A percentile compares a stretch with the other conserved stretches of the same genome.
Evolutionary conservation across 2,113 vertebrate species (phyloP).

Genomic region (Megaleporinus macrocephalus): DNA sequence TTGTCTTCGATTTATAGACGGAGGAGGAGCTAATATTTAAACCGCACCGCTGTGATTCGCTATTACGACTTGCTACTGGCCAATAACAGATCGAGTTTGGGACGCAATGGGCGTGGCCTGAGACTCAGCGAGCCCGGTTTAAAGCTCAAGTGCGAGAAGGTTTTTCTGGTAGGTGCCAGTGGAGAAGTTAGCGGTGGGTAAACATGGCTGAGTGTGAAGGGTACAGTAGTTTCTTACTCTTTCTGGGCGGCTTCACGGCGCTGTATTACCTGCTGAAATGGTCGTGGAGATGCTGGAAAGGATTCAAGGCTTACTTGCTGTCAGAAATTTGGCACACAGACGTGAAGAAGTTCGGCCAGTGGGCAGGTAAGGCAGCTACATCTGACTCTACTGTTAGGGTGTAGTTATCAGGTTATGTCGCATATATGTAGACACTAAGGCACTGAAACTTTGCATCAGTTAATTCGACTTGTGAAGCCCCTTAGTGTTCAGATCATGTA

Average conservation of each 20-base stretch:
- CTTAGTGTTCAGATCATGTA: too few species aligned
- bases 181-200: fast-evolving
- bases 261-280: constrained; percentile 62
- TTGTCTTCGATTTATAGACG: not conserved
- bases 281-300: constrained; percentile 68
- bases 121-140: not conserved
- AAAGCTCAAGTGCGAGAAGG: not conserved
- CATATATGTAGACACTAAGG: too few species aligned
- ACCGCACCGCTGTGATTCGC: not conserved
- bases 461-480: too few species aligned
- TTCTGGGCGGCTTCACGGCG: constrained; percentile 61
- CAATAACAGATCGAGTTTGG: not conserved
- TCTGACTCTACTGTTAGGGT: not conserved
- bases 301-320: constrained; percentile 66
- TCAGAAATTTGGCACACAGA: constrained; percentile 70
- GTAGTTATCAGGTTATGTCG: not conserved
- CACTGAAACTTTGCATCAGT: too few species aligned
- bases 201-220: constrained; percentile 45
- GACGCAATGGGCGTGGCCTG: not conserved
- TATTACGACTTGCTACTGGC: not conserved
- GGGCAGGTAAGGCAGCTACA: constrained; percentile 74
- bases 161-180: not conserved
- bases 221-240: constrained; percentile 35
- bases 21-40: not conserved
- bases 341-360: constrained; percentile 69